phyloP scores from a whole-genome alignment of 2,797 vertebrate genomes.

The Ctenopoma multispine region DNA sequence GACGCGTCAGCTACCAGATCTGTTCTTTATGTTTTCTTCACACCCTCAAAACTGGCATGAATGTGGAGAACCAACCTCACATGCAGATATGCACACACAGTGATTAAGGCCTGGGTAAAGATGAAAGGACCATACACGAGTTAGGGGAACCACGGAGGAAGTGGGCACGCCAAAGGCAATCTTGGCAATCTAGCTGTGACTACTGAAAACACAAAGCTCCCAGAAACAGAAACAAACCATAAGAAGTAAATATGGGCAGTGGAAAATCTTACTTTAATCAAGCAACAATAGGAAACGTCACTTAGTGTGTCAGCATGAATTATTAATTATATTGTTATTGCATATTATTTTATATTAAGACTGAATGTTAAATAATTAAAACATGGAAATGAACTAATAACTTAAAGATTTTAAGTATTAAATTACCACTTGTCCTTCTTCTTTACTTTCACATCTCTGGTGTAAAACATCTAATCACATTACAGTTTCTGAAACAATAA shows the following conservation, averaged over 20 bases:
- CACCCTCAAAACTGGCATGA: conserved; percentile 39
- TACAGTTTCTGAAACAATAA: no score
- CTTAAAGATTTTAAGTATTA: no score
- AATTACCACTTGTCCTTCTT: no score
- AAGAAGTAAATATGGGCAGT: conserved; percentile 28
- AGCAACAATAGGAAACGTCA: neutral
- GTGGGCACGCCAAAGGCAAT: conserved; percentile 74
- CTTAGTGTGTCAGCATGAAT: no score
- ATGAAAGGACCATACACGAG: conserved; percentile 82
- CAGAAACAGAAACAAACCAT: conserved; percentile 76
- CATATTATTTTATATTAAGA: no score
- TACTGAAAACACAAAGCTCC: conserved; percentile 69
- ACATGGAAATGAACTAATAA: no score
- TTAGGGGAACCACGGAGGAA: conserved; percentile 83
- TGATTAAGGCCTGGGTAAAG: conserved; percentile 74
- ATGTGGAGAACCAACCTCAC: conserved; percentile 65
- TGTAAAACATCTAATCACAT: no score
- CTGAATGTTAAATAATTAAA: no score
- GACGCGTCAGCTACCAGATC: neutral
- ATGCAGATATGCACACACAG: conserved; percentile 56
- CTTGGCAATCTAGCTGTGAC: conserved; percentile 75
- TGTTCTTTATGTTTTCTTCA: neutral
- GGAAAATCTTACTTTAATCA: conserved; percentile 62
- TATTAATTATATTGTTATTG: no score
- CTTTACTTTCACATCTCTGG: no score